Evolutionary conservation across 2,888 invertebrate species (phyloP), one percentile per base, ranked within the genome.

Genomic region (Dendrolimus houi): DNA sequence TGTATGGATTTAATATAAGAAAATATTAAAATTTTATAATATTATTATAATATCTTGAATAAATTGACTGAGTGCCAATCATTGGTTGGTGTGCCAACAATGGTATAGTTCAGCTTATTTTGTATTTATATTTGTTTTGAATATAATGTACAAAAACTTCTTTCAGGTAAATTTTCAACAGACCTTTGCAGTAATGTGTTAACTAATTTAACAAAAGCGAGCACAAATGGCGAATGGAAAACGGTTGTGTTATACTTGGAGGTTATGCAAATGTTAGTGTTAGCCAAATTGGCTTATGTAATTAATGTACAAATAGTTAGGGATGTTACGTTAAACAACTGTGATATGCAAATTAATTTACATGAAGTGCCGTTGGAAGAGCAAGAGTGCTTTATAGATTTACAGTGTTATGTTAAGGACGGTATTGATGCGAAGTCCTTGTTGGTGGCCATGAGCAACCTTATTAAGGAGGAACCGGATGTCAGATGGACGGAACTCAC

Each of bases 401-500:
- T 96, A 56, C 92, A 91, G 67, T 91, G 94, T 66, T 95, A 96
- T 66, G 62, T 87, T 58, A 77, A 65, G 68, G 92, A 93, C 56
- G 91, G 91, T 62, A 83, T 89, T 8, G 86, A 92, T 55, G 87
- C 92, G 29, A 91, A 94, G 65, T 90, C 91, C 56, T 79, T 92
- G 66, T 81, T 95, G 54, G 89, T 91, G 56, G 91, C 93, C 55
- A 94, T 94, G 86, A 93, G 94, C 79, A 87, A 87, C 68, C 87
- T 92, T 65, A 76, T 93, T 58, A 86, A 85, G 64, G 90, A 93
- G 68, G 92, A 94, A 62, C 89, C 92, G 8, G 91, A 93, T 64
- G 92, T 93, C 62, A 92, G 93, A 66, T 96, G 96, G 96, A 77
- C 92, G 10, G 94, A 94, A 74, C 85, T 95, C 62, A 92, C 93